These are phyloP conservation scores for Epinotia ramella DNA, from an alignment of 2,888 invertebrate species.

Conservation along the genomic window DNA sequence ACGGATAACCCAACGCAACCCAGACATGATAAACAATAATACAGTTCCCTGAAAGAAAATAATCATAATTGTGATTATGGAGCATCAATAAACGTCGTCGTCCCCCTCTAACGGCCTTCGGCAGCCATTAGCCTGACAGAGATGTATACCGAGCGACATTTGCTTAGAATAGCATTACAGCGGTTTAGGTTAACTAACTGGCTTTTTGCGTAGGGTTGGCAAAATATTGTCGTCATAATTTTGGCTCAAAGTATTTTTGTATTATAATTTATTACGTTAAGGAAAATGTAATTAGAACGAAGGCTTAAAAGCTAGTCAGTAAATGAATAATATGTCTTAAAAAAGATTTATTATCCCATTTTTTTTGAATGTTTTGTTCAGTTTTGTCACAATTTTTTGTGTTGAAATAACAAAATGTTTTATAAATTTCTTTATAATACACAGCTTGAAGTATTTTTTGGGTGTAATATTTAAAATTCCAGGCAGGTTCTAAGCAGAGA, in stretches of 20 bases:
- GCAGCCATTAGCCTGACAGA: conserved; percentile 46
- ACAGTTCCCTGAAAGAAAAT: conserved; percentile 51
- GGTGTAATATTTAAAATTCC: neutral
- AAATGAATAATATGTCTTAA: too few relatives aligned
- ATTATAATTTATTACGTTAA: neutral
- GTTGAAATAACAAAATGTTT: neutral
- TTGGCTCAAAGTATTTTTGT: neutral
- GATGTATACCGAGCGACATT: conserved; percentile 61
- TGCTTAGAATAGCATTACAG: conserved; percentile 54
- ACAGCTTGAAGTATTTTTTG: neutral
- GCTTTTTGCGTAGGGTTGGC: conserved; percentile 28
- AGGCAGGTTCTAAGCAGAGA: neutral
- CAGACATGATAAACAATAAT: conserved; percentile 48
- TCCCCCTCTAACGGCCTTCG: conserved; percentile 42
- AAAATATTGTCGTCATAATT: neutral
- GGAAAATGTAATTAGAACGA: neutral
- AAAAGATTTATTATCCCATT: too few relatives aligned
- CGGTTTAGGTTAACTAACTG: conserved; percentile 38
- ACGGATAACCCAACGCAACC: conserved; percentile 18
- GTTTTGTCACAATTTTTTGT: too few relatives aligned
- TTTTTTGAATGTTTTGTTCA: too few relatives aligned
- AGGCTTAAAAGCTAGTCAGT: neutral
- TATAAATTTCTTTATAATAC: neutral
- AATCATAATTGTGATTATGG: conserved; percentile 54
- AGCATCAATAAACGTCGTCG: conserved; percentile 42